A percentile compares a stretch with the other conserved stretches of the same genome.
These are phyloP conservation scores for Formicarius rufipectus DNA, from an alignment of 2,113 vertebrate species.

Conservation along the genomic window DNA sequence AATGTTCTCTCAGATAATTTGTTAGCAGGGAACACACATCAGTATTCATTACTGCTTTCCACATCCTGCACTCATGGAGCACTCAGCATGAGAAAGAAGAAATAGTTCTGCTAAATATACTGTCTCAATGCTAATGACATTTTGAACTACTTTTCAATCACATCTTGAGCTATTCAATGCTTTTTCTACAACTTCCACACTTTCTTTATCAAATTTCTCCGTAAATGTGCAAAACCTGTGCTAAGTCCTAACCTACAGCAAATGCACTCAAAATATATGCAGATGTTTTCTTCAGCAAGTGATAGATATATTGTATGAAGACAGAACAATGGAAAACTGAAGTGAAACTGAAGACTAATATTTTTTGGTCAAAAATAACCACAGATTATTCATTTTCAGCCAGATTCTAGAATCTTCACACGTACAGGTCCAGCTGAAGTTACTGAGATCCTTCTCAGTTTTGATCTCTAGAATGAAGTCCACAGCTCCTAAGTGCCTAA, in stretches of 20 bases:
- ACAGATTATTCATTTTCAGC: not conserved
- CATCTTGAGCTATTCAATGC: not conserved
- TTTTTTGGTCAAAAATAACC: not conserved
- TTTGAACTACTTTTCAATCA: not conserved
- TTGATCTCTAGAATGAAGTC: not conserved
- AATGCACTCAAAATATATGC: not conserved
- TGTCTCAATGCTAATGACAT: not conserved
- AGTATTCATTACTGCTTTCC: not conserved
- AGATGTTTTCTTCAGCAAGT: not conserved
- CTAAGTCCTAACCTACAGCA: not conserved
- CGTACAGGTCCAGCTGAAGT: not conserved
- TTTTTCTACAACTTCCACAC: not conserved
- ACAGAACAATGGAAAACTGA: not conserved
- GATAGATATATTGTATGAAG: not conserved
- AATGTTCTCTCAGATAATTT: not conserved
- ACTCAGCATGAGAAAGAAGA: conserved; percentile 3
- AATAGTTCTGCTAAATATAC: not conserved
- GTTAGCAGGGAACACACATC: not conserved
- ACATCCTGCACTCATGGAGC: not conserved
- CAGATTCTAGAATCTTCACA: not conserved
- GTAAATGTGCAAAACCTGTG: not conserved
- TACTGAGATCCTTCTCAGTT: not conserved
- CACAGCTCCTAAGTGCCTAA: not conserved
- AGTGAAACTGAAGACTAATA: not conserved
- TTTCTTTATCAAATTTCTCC: not conserved